A percentile compares a stretch with the other conserved stretches of the same genome.
These are phyloP conservation scores for Threskiornis aethiopicus DNA, from an alignment of 2,797 vertebrate species.

Conservation along the genomic window DNA sequence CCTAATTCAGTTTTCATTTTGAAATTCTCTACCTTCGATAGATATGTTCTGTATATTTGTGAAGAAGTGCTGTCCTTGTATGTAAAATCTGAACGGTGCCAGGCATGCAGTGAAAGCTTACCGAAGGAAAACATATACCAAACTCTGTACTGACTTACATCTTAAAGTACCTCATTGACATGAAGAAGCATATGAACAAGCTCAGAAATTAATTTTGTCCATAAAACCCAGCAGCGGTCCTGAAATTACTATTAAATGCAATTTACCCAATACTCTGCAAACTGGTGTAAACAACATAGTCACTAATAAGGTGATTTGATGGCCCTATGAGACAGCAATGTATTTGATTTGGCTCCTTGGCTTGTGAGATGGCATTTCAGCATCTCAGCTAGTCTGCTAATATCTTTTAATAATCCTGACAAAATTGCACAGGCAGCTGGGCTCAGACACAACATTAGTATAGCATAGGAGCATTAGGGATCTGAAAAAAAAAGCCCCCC, in stretches of 20 bases:
- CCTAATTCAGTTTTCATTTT: background rate
- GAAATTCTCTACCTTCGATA: background rate
- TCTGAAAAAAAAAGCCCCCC: background rate
- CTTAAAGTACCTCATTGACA: background rate
- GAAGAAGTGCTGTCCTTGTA: background rate
- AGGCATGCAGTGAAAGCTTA: background rate
- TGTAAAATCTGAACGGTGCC: background rate
- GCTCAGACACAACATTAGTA: background rate
- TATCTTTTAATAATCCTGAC: slow-evolving; percentile 39
- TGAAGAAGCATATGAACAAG: background rate
- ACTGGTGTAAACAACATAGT: background rate
- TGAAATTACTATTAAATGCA: background rate
- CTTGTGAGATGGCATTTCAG: background rate
- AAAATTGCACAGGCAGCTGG: background rate
- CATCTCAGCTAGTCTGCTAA: background rate
- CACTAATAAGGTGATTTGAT: background rate
- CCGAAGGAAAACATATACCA: background rate
- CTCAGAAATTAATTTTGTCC: background rate
- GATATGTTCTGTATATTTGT: background rate
- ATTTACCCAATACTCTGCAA: background rate
- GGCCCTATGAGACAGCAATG: background rate
- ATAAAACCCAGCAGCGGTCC: background rate
- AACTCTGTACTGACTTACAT: background rate
- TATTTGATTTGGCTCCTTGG: slow-evolving; percentile 18
- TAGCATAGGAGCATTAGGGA: background rate